A percentile compares a stretch with the other conserved stretches of the same genome.
Evolutionary conservation across 2,888 invertebrate species (phyloP).

Genomic region (Ophioninae sp.): DNA sequence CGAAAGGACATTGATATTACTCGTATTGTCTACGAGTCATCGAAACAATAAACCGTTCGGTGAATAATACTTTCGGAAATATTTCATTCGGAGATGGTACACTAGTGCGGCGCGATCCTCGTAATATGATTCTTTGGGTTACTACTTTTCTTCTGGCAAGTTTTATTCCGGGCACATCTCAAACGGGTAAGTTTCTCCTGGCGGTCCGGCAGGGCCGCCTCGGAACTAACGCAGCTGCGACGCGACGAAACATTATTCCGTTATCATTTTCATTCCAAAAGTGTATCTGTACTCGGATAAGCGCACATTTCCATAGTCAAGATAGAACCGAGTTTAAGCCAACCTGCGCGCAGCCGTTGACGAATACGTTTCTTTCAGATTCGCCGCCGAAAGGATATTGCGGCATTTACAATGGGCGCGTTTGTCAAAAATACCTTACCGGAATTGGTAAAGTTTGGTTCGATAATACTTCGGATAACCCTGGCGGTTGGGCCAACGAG

Average conservation of each 20-base stretch:
- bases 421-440: conserved; percentile 87
- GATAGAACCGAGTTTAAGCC: not conserved
- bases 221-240: not conserved
- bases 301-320: not conserved
- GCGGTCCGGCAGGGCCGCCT: not conserved
- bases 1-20: conserved; percentile 24
- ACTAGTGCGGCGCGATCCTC: conserved; percentile 9
- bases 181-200: conserved; percentile 39
- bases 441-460: conserved; percentile 89
- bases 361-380: conserved; percentile 14
- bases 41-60: conserved; percentile 28
- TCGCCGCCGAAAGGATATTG: conserved; percentile 85
- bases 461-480: conserved; percentile 85
- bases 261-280: not conserved
- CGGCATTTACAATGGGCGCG: conserved; percentile 92
- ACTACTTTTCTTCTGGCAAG: conserved; percentile 32
- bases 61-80: not conserved
- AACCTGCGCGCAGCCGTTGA: not conserved
- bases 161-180: conserved; percentile 25
- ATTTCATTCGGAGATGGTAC: conserved; percentile 25
- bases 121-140: conserved; percentile 53
- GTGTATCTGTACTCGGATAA: not conserved
- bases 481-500: conserved; percentile 91
- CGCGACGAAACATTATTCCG: not conserved
- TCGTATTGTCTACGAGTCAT: conserved; percentile 8